Base-by-base conservation (phyloP, 2,113 vertebrate species). In the Callipepla californica region DNA sequence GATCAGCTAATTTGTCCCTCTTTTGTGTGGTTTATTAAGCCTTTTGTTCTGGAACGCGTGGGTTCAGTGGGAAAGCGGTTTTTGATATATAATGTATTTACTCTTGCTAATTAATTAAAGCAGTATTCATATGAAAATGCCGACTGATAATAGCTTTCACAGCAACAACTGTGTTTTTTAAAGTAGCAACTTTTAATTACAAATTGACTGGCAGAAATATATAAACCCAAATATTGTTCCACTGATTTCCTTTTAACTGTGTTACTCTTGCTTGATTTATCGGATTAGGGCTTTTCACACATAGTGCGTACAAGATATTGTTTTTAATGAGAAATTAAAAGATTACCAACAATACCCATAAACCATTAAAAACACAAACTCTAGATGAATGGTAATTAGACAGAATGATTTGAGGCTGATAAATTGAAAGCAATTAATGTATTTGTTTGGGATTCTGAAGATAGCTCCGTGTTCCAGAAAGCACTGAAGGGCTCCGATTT, bases 41-140 rank as follows among this genome's bases (percentile, higher is more conserved):
- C 97, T 97, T 97, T 97, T 97, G 97, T 97, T 97, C 94, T 96
- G 94, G 85, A 95, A 97, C 80, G 67, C 96, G 92, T 91, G 97
- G 93, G 94, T 97, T 97, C 97, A 96, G 94, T 97, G 93, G 93
- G 95, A 97, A 97, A 96, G 96, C 89, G 68, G 90, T 95, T 97
- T 97, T 97, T 97, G 97, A 97, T 97, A 97, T 97, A 97, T 97
- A 97, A 97, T 96, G 97, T 97, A 97, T 97, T 97, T 97, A 97
- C 97, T 97, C 97, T 96, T 95, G 93, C 97, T 98, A 97, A 98
- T 98, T 98, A 98, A 98, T 98, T 98, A 98, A 98, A 98, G 97
- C 98, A 97, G 98, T 97, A 98, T 98, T 99, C 98, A 98, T 98
- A 98, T 98, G 98, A 99, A 99, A 99, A 99, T 99, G 98, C 97